Evolutionary conservation across 2,888 invertebrate species (phyloP).

Genomic region (Parnassius smintheus): DNA sequence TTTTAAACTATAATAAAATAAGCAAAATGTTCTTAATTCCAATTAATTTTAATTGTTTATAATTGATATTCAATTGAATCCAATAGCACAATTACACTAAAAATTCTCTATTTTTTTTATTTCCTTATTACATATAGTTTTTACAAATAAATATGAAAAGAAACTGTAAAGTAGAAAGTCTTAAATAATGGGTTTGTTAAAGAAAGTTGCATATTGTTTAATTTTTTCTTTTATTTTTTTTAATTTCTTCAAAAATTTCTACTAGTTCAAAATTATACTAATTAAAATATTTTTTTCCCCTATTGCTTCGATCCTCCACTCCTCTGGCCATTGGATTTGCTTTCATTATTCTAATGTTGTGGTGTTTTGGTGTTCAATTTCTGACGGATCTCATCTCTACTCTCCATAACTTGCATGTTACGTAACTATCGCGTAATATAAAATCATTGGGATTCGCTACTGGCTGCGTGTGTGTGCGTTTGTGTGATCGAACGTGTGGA

Average conservation of each 20-base stretch:
- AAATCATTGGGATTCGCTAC: slow-evolving; percentile 49
- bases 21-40: no score
- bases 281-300: slow-evolving; percentile 33
- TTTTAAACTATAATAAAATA: no score
- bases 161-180: background rate
- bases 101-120: background rate
- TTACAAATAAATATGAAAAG: background rate
- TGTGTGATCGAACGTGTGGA: slow-evolving; percentile 21
- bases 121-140: background rate
- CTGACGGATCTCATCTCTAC: slow-evolving; percentile 49
- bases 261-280: slow-evolving; percentile 11
- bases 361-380: slow-evolving; percentile 63
- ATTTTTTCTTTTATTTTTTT: background rate
- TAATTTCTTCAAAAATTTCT: background rate
- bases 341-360: slow-evolving; percentile 61
- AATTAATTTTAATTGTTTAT: no score
- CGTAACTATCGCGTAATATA: slow-evolving; percentile 34
- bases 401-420: slow-evolving; percentile 59
- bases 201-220: background rate
- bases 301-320: slow-evolving; percentile 51
- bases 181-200: background rate
- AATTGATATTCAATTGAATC: no score
- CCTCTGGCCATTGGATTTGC: slow-evolving; percentile 63
- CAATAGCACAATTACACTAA: no score
- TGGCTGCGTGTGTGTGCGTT: slow-evolving; percentile 26